Conservation (phyloP, 2,888 invertebrate species). For the Brenthis hecate region DNA sequence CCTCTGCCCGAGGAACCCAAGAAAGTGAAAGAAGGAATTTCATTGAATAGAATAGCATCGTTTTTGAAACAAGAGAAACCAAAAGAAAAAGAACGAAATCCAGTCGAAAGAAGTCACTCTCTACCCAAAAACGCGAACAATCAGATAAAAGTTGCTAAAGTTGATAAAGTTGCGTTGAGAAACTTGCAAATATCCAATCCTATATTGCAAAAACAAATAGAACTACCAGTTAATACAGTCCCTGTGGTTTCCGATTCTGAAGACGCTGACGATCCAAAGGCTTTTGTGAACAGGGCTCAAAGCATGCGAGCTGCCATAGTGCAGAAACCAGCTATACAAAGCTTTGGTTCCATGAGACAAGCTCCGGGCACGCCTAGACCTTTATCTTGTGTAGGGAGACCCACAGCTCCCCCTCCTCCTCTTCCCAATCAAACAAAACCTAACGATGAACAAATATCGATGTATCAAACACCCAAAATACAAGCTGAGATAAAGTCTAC, state of each 20-base stretch:
- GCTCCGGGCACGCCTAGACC: slow-evolving; percentile 86
- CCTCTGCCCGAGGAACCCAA: slow-evolving; percentile 78
- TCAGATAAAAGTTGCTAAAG: slow-evolving; percentile 84
- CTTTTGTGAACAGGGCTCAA: slow-evolving; percentile 88
- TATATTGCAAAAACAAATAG: slow-evolving; percentile 87
- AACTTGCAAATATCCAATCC: slow-evolving; percentile 92
- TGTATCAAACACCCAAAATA: slow-evolving; percentile 82
- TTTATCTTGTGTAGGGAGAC: slow-evolving; percentile 87
- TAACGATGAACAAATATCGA: slow-evolving; percentile 56
- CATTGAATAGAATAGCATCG: slow-evolving; percentile 88
- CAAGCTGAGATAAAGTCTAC: slow-evolving; percentile 60
- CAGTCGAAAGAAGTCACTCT: slow-evolving; percentile 80
- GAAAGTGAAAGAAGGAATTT: slow-evolving; percentile 82
- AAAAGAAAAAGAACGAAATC: slow-evolving; percentile 76
- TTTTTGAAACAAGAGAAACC: slow-evolving; percentile 85
- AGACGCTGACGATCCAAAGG: slow-evolving; percentile 79
- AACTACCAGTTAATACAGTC: slow-evolving; percentile 82
- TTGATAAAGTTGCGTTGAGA: slow-evolving; percentile 87
- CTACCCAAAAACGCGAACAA: slow-evolving; percentile 82
- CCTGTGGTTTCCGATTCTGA: slow-evolving; percentile 81
- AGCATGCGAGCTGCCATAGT: slow-evolving; percentile 87
- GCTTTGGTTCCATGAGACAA: slow-evolving; percentile 92
- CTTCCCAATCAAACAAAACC: slow-evolving; percentile 71
- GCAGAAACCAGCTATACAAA: slow-evolving; percentile 85
- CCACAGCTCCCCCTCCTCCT: slow-evolving; percentile 90